Evolutionary conservation across 2,888 invertebrate species (phyloP).

Genomic region (Parascotia fuliginaria): DNA sequence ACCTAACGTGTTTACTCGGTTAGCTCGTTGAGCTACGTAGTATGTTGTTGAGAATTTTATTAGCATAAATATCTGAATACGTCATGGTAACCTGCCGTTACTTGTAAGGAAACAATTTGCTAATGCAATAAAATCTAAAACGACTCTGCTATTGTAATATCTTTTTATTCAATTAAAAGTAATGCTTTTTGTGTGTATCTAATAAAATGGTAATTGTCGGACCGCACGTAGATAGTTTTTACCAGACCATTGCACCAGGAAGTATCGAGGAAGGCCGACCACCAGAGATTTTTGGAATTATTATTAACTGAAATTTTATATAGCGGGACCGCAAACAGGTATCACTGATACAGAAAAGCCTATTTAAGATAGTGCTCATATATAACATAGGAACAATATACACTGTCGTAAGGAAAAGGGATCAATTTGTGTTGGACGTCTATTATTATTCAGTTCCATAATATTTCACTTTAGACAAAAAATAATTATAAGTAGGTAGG

Average conservation of each 20-base stretch:
- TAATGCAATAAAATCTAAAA: constrained; percentile 24
- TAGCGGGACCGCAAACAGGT: constrained; percentile 26
- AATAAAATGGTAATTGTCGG: constrained; percentile 34
- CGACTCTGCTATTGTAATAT: constrained; percentile 10
- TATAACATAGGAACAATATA: no score
- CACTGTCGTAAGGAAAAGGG: no score
- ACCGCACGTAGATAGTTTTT: constrained; percentile 39
- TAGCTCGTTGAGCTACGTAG: constrained; percentile 18
- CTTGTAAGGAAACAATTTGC: constrained; percentile 26
- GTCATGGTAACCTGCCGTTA: constrained; percentile 37
- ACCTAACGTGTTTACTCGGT: constrained; percentile 30
- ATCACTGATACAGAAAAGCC: neutral
- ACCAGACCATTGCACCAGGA: constrained; percentile 52
- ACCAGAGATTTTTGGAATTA: constrained; percentile 2
- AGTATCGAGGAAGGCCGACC: constrained; percentile 21
- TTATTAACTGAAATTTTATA: constrained; percentile 2
- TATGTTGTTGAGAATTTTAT: constrained; percentile 27
- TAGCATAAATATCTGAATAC: constrained; percentile 1
- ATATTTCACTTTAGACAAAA: no score
- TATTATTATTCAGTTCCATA: no score
- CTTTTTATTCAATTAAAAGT: constrained; percentile 40
- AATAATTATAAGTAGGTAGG: no score
- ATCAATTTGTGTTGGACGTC: no score
- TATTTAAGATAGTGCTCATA: no score
- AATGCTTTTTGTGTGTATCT: constrained; percentile 31